Conservation (phyloP, 2,888 invertebrate species). For the Hypercompe scribonia region DNA sequence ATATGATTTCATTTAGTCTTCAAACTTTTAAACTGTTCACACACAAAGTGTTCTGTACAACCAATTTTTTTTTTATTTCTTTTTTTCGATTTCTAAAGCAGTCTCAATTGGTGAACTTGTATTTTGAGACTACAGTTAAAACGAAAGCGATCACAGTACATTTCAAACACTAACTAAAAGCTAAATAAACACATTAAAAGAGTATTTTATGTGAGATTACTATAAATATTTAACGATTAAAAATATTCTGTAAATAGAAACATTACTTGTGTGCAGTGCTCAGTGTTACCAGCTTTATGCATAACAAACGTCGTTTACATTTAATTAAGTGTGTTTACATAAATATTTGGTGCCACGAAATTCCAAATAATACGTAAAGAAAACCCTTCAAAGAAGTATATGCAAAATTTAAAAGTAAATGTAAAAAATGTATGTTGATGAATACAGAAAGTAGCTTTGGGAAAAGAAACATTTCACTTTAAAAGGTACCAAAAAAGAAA, state of each 20-base stretch:
- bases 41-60: too few relatives aligned
- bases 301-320: background rate
- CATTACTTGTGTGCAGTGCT: background rate
- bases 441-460: constrained; percentile 35
- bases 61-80: too few relatives aligned
- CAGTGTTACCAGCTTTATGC: background rate
- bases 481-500: constrained; percentile 39
- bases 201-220: background rate
- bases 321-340: constrained; percentile 1
- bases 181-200: background rate
- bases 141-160: background rate
- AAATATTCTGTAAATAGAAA: background rate
- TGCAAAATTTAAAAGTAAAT: constrained; percentile 4
- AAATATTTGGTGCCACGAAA: background rate
- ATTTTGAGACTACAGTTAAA: background rate
- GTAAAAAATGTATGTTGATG: background rate
- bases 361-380: constrained; percentile 3
- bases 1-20: background rate
- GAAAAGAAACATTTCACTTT: constrained; percentile 40
- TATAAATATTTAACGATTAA: background rate
- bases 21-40: background rate
- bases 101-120: background rate
- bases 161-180: too few relatives aligned
- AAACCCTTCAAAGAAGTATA: background rate
- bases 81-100: background rate